phyloP scores from a whole-genome alignment of 37 sponge, comb jelly and placozoan genomes.

The Ianthella basta region DNA sequence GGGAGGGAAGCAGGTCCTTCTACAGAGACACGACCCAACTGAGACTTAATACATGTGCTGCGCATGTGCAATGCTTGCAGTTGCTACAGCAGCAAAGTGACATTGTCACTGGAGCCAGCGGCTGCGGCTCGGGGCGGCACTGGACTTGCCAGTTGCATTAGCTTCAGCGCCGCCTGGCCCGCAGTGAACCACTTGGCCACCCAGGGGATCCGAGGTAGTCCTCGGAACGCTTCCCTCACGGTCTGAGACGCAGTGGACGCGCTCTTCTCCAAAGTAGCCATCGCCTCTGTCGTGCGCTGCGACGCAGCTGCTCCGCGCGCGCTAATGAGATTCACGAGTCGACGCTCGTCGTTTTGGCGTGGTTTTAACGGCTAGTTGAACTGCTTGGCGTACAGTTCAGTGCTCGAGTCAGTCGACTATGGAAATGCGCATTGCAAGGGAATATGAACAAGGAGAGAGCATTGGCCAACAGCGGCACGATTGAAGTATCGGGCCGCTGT shows the following conservation, averaged over 20 bases:
- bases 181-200: slow-evolving; percentile 71
- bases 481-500: too few species aligned
- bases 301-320: neutral
- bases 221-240: too few species aligned
- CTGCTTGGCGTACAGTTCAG: too few species aligned
- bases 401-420: neutral
- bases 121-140: too few species aligned
- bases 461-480: too few species aligned
- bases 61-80: too few species aligned
- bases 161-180: slow-evolving; percentile 38
- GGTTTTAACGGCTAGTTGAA: too few species aligned
- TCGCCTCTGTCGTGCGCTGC: neutral
- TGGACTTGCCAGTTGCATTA: slow-evolving; percentile 41
- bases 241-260: neutral
- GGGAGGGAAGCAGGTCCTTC: neutral
- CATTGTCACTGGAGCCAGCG: too few species aligned
- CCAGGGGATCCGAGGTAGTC: slow-evolving; percentile 78
- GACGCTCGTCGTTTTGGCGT: neutral
- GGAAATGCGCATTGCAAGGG: neutral
- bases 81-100: too few species aligned
- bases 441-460: neutral
- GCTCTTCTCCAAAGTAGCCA: slow-evolving; percentile 9
- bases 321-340: neutral
- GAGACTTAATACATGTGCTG: neutral
- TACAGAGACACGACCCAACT: neutral